These are phyloP conservation scores for Anniella stebbinsi DNA, from an alignment of 2,797 vertebrate species.

Conservation along the genomic window DNA sequence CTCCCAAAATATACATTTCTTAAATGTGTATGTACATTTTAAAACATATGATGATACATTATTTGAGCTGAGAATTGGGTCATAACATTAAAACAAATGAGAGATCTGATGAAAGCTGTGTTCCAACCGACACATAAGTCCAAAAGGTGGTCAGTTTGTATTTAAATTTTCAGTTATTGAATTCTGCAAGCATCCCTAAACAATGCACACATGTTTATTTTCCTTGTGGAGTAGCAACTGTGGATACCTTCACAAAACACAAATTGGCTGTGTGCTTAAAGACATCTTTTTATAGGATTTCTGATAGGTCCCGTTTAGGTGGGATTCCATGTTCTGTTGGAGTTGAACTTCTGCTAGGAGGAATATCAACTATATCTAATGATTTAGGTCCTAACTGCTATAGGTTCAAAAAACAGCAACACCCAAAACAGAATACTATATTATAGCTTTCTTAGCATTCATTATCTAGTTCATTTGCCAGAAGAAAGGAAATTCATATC, in stretches of 20 bases:
- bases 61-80: not conserved
- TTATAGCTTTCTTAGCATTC: not conserved
- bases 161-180: not conserved
- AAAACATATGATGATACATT: no score
- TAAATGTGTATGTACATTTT: no score
- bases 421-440: not conserved
- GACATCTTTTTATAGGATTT: not conserved
- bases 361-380: not conserved
- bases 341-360: not conserved
- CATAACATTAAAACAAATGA: no score
- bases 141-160: not conserved
- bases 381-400: not conserved
- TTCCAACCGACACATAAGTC: not conserved
- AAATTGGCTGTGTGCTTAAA: not conserved
- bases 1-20: not conserved
- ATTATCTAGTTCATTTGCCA: not conserved
- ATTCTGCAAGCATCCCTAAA: no score
- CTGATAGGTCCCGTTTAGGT: not conserved
- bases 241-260: not conserved
- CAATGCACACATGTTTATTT: not conserved
- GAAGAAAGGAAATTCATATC: not conserved
- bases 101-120: no score
- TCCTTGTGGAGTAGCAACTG: not conserved
- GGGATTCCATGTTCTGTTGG: not conserved
- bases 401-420: not conserved